Evolutionary conservation across 2,113 vertebrate species (phyloP).

Genomic region (Paedocypris sp.): DNA sequence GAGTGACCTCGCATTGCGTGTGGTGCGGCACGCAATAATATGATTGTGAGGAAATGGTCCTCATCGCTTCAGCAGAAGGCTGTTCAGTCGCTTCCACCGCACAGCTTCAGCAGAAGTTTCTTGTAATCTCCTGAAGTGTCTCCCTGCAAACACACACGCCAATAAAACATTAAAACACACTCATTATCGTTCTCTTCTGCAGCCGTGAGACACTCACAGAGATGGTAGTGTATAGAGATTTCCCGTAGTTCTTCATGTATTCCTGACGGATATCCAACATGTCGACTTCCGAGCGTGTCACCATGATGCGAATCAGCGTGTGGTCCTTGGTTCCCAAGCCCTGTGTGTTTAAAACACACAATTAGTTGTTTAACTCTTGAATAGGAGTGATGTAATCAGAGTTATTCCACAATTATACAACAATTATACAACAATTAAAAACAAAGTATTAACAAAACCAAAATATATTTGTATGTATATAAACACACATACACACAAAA

Average conservation of each 20-base stretch:
- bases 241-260: conserved; percentile 78
- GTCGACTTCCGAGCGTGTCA: conserved; percentile 86
- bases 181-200: too few relatives aligned
- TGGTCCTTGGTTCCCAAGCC: conserved; percentile 87
- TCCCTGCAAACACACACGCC: conserved; percentile 62
- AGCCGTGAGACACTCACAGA: conserved; percentile 74
- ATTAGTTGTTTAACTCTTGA: not conserved
- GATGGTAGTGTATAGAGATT: conserved; percentile 83
- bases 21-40: too few relatives aligned
- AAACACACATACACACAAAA: too few relatives aligned
- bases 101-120: conserved; percentile 89
- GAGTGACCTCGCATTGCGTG: too few relatives aligned
- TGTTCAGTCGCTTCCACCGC: conserved; percentile 90
- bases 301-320: conserved; percentile 90
- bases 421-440: too few relatives aligned
- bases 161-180: too few relatives aligned
- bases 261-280: conserved; percentile 84
- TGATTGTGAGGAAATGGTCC: too few relatives aligned
- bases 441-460: not conserved
- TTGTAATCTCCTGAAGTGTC: conserved; percentile 95
- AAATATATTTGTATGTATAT: too few relatives aligned
- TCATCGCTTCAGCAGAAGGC: too few relatives aligned
- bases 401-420: too few relatives aligned
- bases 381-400: too few relatives aligned
- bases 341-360: conserved; percentile 46